Evolutionary conservation across 2,888 invertebrate species (phyloP).

Genomic region (Charanyca ferruginea): DNA sequence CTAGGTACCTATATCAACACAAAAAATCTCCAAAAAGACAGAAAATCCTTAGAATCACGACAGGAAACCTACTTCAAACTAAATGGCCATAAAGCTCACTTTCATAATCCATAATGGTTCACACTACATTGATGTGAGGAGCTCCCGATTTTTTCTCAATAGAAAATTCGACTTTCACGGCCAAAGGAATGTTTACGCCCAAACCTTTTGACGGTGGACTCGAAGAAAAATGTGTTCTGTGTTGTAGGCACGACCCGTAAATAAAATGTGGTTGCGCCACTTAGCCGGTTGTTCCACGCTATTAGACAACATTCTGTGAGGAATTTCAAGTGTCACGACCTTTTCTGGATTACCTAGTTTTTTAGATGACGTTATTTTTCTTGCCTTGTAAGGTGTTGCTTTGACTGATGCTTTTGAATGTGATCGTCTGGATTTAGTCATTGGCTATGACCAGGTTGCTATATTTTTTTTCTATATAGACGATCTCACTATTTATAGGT

Average conservation of each 20-base stretch:
- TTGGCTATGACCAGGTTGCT: background rate
- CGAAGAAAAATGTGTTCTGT: constrained; percentile 68
- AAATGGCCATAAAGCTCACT: constrained; percentile 55
- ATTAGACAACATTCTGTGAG: constrained; percentile 68
- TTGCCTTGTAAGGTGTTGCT: constrained; percentile 11
- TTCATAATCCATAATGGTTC: constrained; percentile 62
- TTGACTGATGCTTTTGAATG: constrained; percentile 6
- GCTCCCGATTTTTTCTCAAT: constrained; percentile 55
- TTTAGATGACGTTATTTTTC: constrained; percentile 33
- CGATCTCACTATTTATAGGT: no score
- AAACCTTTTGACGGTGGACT: constrained; percentile 57
- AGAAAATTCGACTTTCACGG: constrained; percentile 53
- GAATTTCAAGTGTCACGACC: constrained; percentile 53
- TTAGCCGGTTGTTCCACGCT: constrained; percentile 75
- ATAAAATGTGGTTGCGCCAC: constrained; percentile 78
- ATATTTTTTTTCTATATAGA: no score
- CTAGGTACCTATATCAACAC: background rate
- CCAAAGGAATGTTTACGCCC: constrained; percentile 60
- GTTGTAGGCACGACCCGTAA: constrained; percentile 72
- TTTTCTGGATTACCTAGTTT: constrained; percentile 41
- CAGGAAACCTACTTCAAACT: constrained; percentile 52
- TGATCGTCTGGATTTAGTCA: background rate
- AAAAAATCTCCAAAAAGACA: constrained; percentile 7
- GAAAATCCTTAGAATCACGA: constrained; percentile 22
- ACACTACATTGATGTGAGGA: constrained; percentile 63